Conservation (phyloP, 92 coral and sea anemone species). For the Actinostola sp. region DNA sequence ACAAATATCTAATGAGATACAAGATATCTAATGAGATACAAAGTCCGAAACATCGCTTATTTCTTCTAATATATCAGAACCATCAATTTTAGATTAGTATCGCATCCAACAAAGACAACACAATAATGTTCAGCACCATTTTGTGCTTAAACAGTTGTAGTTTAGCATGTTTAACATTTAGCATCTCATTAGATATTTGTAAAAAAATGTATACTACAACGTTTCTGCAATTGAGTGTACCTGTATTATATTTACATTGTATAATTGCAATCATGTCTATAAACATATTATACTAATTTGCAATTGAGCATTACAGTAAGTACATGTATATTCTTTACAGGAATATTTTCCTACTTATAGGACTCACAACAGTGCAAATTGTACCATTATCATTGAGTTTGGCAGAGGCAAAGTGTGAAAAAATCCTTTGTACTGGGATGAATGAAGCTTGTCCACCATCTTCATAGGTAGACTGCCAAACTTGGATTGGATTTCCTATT, state of each 20-base stretch:
- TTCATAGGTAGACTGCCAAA: slow-evolving; percentile 31
- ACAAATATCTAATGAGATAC: too few species aligned
- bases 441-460: slow-evolving; percentile 55
- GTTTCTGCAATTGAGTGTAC: too few species aligned
- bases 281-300: background rate
- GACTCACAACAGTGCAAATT: slow-evolving; percentile 9
- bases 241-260: too few species aligned
- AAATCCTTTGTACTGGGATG: slow-evolving; percentile 63
- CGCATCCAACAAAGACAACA: too few species aligned
- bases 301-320: background rate
- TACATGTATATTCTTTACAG: background rate
- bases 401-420: slow-evolving; percentile 39
- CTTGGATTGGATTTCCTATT: slow-evolving; percentile 56
- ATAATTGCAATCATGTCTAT: background rate
- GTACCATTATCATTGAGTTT: slow-evolving; percentile 2
- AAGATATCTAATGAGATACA: slow-evolving; percentile 37
- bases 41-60: slow-evolving; percentile 8
- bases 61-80: too few species aligned
- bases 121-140: too few species aligned
- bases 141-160: too few species aligned
- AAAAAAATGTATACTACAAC: too few species aligned
- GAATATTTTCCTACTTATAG: slow-evolving; percentile 22
- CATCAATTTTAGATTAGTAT: too few species aligned
- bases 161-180: too few species aligned
- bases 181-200: too few species aligned